Base-by-base conservation (phyloP, 2,113 vertebrate species). In the Calyptommatus sinebrachiatus region DNA sequence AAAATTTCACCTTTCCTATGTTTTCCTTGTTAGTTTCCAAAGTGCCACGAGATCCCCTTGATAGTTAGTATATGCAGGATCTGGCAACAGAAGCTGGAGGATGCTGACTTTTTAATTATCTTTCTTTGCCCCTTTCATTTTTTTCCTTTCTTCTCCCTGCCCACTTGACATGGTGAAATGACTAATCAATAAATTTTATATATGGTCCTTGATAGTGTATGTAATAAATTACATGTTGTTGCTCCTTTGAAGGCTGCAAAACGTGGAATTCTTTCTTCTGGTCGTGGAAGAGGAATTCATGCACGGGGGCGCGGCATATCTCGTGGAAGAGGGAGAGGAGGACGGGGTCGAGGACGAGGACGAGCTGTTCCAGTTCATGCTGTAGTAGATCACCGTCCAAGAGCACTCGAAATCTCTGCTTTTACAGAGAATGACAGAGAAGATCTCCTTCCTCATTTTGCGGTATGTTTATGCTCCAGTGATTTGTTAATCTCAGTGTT, bases 381-480 rank as follows among this genome's bases (percentile, higher is more conserved):
- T 0, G 96, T 97, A 5, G 97, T 99, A 82, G 97, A 98, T 92
- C 97, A 99, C 80, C 96, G 97, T 7, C 97, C 98, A n/a, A 90
- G 97, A 75, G 97, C 97, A 1, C 80, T 99, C 89, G 95, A 97
- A 82, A 98, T 99, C 86, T 96, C 95, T 74, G 97, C 97, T 0
- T 99, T 99, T 86, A 94, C 89, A 0, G 97, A 99, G 57, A 93
- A 92, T 0, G 98, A 99, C 80, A 92, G 96, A 71, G 97, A 97
- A 67, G 96, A 99, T 85, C 91, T 99, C 79, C 95, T 99, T 85
- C 98, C 97, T 85, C 98, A 99, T 87, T 99, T 99, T 95, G 97
- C 98, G 94, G 98, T 99, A 96, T 96, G 96, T 95, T 78, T 22
- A 67, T 82, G 1, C 50, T 77, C 50, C 35, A 8, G 24, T 14